Conservation (phyloP, 2,888 invertebrate genomes). For the Azorinus chamasolen region DNA sequence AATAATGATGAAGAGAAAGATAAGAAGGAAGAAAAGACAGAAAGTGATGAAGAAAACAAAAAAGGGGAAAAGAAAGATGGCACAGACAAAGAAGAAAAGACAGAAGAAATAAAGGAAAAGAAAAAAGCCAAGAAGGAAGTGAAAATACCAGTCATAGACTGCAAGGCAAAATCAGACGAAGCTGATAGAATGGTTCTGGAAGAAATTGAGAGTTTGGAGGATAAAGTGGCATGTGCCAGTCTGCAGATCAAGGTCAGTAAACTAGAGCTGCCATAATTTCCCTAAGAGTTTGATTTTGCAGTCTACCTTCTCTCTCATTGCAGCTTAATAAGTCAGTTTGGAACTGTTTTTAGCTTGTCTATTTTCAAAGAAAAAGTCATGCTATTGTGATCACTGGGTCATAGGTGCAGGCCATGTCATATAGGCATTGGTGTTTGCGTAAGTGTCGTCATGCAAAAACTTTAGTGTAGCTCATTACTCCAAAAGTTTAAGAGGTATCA, state of each 20-base stretch:
- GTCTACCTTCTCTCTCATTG: too few species aligned
- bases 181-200: conserved; percentile 93
- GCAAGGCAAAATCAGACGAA: conserved; percentile 88
- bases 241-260: conserved; percentile 82
- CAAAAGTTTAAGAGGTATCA: too few species aligned
- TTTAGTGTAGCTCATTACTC: too few species aligned
- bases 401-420: too few species aligned
- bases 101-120: conserved; percentile 15
- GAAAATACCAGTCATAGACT: conserved; percentile 89
- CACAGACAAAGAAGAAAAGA: conserved; percentile 26
- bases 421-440: neutral
- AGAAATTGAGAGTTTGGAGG: conserved; percentile 85
- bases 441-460: too few species aligned
- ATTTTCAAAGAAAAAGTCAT: too few species aligned
- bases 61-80: conserved; percentile 11
- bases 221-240: conserved; percentile 84
- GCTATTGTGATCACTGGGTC: too few species aligned
- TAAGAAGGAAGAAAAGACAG: conserved; percentile 2
- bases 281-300: too few species aligned
- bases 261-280: too few species aligned
- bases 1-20: conserved; percentile 8
- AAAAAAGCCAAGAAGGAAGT: conserved; percentile 86
- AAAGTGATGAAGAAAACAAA: conserved; percentile 18
- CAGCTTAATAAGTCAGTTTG: too few species aligned
- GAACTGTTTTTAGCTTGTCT: too few species aligned